phyloP scores from a whole-genome alignment of 2,888 invertebrate genomes.

The Leptarthrus brevirostris region DNA sequence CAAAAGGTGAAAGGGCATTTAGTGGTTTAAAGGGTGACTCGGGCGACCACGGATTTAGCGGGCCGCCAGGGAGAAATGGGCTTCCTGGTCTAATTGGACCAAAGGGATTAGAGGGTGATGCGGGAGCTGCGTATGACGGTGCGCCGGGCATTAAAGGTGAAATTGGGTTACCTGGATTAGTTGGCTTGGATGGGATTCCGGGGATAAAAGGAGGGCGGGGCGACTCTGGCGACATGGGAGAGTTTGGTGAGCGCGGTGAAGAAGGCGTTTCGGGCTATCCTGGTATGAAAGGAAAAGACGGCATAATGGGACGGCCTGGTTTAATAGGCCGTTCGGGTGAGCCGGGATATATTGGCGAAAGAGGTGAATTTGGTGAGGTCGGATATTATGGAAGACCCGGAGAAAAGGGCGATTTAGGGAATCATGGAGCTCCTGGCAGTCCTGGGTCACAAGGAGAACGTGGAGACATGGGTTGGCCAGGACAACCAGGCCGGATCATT shows the following conservation, averaged over 20 bases:
- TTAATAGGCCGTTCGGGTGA: slow-evolving; percentile 64
- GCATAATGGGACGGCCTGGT: slow-evolving; percentile 71
- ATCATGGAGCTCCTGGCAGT: slow-evolving; percentile 66
- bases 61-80: slow-evolving; percentile 70
- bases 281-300: slow-evolving; percentile 66
- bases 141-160: slow-evolving; percentile 71
- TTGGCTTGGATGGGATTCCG: slow-evolving; percentile 68
- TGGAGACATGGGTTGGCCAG: slow-evolving; percentile 67
- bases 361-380: slow-evolving; percentile 68
- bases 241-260: slow-evolving; percentile 68
- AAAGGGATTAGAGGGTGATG: slow-evolving; percentile 70
- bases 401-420: slow-evolving; percentile 68
- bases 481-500: slow-evolving; percentile 63
- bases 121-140: slow-evolving; percentile 69
- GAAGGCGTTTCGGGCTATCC: slow-evolving; percentile 67
- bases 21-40: slow-evolving; percentile 69
- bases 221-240: slow-evolving; percentile 71
- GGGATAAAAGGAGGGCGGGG: slow-evolving; percentile 68
- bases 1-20: slow-evolving; percentile 61
- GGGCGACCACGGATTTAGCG: slow-evolving; percentile 69
- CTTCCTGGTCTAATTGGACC: slow-evolving; percentile 67
- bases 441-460: slow-evolving; percentile 67
- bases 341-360: slow-evolving; percentile 68
- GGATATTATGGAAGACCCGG: slow-evolving; percentile 68
- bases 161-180: slow-evolving; percentile 72